Conservation (phyloP, 2,113 vertebrate species). For the Nerophis lumbriciformis region DNA sequence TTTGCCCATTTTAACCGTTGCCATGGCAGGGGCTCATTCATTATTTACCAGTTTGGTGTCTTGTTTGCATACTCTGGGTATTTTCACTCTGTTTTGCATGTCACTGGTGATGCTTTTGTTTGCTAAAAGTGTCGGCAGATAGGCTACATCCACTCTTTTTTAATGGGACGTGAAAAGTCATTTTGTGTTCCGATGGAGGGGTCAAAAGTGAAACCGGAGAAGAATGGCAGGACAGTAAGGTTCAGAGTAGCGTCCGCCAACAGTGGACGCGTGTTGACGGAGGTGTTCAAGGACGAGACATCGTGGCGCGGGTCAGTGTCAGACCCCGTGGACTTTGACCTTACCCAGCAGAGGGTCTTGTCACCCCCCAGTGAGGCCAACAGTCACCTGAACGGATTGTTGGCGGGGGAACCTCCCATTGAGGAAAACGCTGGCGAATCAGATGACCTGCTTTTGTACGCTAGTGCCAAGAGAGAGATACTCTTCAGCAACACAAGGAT, state of each 20-base stretch:
- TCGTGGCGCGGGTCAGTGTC: conserved; percentile 43
- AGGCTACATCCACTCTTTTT: conserved; percentile 17
- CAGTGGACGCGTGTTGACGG: conserved; percentile 87
- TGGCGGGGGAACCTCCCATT: conserved; percentile 44
- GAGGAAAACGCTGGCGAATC: conserved; percentile 75
- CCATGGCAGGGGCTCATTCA: conserved; percentile 81
- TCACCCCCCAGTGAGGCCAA: conserved; percentile 74
- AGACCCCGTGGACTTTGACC: conserved; percentile 83
- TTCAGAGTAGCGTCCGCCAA: conserved; percentile 90
- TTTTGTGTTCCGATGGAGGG: conserved; percentile 63
- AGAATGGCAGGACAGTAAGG: conserved; percentile 77
- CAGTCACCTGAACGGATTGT: conserved; percentile 75
- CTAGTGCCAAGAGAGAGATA: conserved; percentile 79
- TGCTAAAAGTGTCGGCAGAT: conserved; percentile 34
- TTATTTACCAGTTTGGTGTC: conserved; percentile 77
- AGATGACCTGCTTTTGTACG: conserved; percentile 84
- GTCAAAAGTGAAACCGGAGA: conserved; percentile 61
- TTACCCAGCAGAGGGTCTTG: conserved; percentile 70
- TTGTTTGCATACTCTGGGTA: conserved; percentile 59
- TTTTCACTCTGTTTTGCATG: conserved; percentile 51
- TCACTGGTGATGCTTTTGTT: conserved; percentile 48
- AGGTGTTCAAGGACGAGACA: conserved; percentile 85
- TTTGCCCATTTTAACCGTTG: conserved; percentile 86
- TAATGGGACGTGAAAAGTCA: conserved; percentile 56
- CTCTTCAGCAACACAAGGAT: conserved; percentile 83